Percentiles rank a stretch among this genome's conserved stretches.
These are phyloP conservation scores for Chlorodrepanis virens DNA, from an alignment of 2,113 vertebrate genomes.

Conservation along the genomic window DNA sequence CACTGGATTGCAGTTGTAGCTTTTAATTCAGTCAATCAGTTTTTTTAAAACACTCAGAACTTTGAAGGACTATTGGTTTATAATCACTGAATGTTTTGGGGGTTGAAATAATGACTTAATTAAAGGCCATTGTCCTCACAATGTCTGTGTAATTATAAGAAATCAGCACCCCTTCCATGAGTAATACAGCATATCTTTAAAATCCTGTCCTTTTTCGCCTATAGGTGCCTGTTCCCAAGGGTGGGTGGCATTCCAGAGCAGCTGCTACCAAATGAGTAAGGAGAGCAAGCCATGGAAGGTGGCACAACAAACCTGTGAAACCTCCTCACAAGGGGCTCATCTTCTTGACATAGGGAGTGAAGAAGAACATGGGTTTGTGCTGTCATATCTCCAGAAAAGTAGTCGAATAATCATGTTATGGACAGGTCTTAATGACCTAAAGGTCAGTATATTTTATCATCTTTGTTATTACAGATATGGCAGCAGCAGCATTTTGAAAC, in stretches of 20 bases:
- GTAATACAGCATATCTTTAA: not conserved
- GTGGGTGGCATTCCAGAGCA: slow-evolving; percentile 79
- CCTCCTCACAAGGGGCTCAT: slow-evolving; percentile 61
- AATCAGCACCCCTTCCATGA: not conserved
- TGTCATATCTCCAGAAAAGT: slow-evolving; percentile 71
- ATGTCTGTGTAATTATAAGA: not conserved
- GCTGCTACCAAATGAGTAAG: slow-evolving; percentile 75
- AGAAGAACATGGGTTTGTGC: slow-evolving; percentile 76
- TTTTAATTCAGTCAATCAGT: not conserved
- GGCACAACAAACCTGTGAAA: slow-evolving; percentile 71
- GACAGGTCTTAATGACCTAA: slow-evolving; percentile 81
- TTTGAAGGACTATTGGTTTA: not conserved
- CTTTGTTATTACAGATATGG: not conserved
- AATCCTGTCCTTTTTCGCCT: not conserved
- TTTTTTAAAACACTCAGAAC: not conserved
- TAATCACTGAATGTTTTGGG: not conserved
- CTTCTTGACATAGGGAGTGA: slow-evolving; percentile 77
- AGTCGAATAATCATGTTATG: slow-evolving; percentile 79
- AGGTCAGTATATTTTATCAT: slow-evolving; percentile 64
- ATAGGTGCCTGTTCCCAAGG: slow-evolving; percentile 76
- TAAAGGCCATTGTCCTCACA: not conserved
- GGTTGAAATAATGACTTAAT: not conserved
- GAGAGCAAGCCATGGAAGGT: slow-evolving; percentile 72
- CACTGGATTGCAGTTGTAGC: not conserved
- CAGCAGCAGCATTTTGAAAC: not conserved